Conservation (phyloP, 2,888 invertebrate genomes). For the Nematopogon swammerdamellus region DNA sequence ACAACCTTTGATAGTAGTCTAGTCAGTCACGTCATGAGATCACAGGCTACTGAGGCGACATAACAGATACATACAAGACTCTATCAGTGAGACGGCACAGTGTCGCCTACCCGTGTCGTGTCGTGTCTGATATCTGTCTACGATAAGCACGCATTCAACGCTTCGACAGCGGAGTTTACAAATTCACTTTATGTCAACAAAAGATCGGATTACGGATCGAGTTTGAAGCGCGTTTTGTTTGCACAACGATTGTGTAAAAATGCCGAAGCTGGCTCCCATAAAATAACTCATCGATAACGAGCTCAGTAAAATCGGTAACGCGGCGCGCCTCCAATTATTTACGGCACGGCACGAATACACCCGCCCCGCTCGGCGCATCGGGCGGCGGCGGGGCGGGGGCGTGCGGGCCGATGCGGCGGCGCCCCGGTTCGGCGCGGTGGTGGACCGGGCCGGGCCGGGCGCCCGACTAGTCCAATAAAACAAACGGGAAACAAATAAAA, state of each 20-base stretch:
- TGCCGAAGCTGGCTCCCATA: neutral
- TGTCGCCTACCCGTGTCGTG: too few species aligned
- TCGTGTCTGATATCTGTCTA: too few species aligned
- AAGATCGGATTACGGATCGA: neutral
- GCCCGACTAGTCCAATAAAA: constrained; percentile 2
- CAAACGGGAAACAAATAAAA: neutral
- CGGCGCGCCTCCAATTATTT: neutral
- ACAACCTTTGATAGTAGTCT: too few species aligned
- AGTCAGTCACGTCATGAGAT: too few species aligned
- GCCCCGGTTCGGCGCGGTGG: too few species aligned
- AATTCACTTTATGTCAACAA: neutral
- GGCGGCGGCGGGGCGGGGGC: constrained; percentile 16
- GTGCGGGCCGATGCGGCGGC: constrained; percentile 9
- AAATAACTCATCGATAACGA: neutral
- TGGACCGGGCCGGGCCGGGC: constrained; percentile 13
- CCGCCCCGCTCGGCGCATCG: neutral
- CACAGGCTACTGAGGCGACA: too few species aligned
- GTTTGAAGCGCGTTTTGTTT: neutral
- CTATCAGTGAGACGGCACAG: too few species aligned
- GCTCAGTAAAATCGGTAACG: neutral
- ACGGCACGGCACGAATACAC: neutral
- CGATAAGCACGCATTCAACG: too few species aligned
- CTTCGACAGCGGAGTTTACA: too few species aligned
- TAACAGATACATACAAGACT: too few species aligned
- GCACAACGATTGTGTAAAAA: neutral